Percentiles rank a stretch among this genome's conserved stretches.
These are phyloP conservation scores for Drosophila eugracilis DNA, from an alignment of 1,140 invertebrate species.

Conservation along the genomic window DNA sequence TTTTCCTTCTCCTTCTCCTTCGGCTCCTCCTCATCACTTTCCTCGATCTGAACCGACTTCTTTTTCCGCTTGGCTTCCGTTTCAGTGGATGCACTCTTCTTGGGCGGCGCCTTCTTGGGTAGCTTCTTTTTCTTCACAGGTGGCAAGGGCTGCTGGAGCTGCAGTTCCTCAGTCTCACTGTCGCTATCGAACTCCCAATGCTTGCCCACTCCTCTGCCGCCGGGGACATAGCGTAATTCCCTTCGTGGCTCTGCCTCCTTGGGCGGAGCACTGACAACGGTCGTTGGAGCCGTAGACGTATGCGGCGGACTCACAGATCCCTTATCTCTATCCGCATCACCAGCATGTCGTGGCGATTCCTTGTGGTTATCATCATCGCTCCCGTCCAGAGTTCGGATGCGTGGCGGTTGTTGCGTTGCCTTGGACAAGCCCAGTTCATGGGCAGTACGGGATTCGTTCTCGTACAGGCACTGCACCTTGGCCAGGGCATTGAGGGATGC, in stretches of 20 bases:
- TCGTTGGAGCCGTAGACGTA: neutral
- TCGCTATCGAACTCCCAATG: slow-evolving; percentile 91
- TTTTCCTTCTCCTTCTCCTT: slow-evolving; percentile 34
- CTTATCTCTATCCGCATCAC: slow-evolving; percentile 31
- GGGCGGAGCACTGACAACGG: slow-evolving; percentile 1
- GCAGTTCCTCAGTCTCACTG: slow-evolving; percentile 84
- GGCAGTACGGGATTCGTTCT: slow-evolving; percentile 92
- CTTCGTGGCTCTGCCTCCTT: slow-evolving; percentile 85
- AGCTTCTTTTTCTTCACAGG: slow-evolving; percentile 62
- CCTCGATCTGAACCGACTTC: slow-evolving; percentile 31
- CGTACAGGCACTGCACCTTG: slow-evolving; percentile 96
- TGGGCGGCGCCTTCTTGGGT: slow-evolving; percentile 57
- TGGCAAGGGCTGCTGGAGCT: slow-evolving; percentile 54
- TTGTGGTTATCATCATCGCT: slow-evolving; percentile 76
- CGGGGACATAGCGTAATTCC: slow-evolving; percentile 89
- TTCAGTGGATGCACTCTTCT: slow-evolving; percentile 22
- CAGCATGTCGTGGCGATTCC: slow-evolving; percentile 40
- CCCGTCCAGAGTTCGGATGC: slow-evolving; percentile 74
- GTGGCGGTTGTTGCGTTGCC: slow-evolving; percentile 74
- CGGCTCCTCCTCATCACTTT: slow-evolving; percentile 46
- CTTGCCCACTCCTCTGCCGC: slow-evolving; percentile 91
- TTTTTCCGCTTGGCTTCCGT: slow-evolving; percentile 38
- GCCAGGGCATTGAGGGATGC: slow-evolving; percentile 95
- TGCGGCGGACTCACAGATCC: slow-evolving; percentile 39
- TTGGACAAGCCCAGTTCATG: slow-evolving; percentile 86